phyloP scores from a whole-genome alignment of 2,797 vertebrate species.

The Ciconia nigra region DNA sequence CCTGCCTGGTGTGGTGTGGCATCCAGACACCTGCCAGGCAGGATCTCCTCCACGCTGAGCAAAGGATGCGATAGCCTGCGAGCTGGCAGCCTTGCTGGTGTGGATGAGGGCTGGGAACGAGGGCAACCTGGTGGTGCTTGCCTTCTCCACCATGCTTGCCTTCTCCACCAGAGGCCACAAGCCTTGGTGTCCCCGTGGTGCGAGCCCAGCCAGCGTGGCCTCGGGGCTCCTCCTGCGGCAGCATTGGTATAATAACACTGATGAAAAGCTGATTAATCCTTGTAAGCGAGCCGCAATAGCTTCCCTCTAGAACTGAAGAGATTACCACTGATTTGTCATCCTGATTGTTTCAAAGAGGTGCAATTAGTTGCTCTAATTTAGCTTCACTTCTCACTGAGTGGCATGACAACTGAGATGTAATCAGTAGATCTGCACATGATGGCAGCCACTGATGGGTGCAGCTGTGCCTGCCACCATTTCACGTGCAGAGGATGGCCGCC shows the following conservation, averaged over 20 bases:
- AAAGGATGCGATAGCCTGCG: fast-evolving
- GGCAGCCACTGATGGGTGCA: not conserved
- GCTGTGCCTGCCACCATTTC: slow-evolving; percentile 12
- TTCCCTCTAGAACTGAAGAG: slow-evolving; percentile 22
- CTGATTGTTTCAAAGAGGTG: slow-evolving; percentile 60
- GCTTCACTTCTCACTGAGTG: not conserved
- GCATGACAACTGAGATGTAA: not conserved
- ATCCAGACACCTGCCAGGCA: not conserved
- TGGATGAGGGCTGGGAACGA: not conserved
- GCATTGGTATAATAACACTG: slow-evolving; percentile 20
- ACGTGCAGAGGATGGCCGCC: fast-evolving
- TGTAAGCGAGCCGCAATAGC: not conserved
- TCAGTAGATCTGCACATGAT: not conserved
- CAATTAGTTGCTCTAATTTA: slow-evolving; percentile 38
- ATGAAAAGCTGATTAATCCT: slow-evolving; percentile 54
- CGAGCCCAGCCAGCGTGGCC: not conserved
- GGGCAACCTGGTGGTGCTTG: not conserved
- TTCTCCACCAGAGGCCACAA: not conserved
- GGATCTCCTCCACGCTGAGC: fast-evolving
- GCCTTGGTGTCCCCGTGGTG: not conserved
- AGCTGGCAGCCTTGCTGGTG: not conserved
- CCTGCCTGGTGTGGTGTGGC: too few species aligned
- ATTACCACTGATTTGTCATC: slow-evolving; percentile 54
- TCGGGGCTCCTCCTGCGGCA: slow-evolving; percentile 6
- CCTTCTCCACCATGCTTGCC: not conserved